phyloP scores from a whole-genome alignment of 2,797 vertebrate genomes.

The Spizella passerina region DNA sequence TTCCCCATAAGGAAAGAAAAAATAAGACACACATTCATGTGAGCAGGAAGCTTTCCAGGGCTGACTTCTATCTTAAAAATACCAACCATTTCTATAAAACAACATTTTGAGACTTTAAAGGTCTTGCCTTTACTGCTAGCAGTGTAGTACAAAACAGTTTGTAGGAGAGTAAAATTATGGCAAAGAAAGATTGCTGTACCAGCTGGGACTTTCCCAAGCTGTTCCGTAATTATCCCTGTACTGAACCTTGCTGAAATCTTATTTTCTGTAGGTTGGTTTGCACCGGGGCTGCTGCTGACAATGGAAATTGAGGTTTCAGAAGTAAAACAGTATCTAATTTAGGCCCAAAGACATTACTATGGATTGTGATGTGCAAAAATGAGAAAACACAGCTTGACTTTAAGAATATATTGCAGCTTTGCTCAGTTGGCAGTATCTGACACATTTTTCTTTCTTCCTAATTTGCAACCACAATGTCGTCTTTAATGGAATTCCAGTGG shows the following conservation, averaged over 20 bases:
- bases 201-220: not conserved
- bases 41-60: not conserved
- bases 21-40: not conserved
- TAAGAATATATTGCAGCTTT: conserved; percentile 31
- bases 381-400: conserved; percentile 36
- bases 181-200: not conserved
- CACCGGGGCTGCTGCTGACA: not conserved
- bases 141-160: not conserved
- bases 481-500: not conserved
- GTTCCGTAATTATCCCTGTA: not conserved
- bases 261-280: not conserved
- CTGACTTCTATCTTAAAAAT: not conserved
- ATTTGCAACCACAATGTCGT: not conserved
- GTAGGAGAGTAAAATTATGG: not conserved
- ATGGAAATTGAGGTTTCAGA: not conserved
- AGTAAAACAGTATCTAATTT: not conserved
- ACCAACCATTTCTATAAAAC: not conserved
- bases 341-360: not conserved
- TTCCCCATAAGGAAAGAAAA: not conserved
- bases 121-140: not conserved
- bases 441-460: not conserved
- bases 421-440: conserved; percentile 3
- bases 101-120: not conserved
- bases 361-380: not conserved
- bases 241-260: not conserved